These are phyloP conservation scores for Cepaea nemoralis DNA, from an alignment of 1,140 invertebrate species.

Conservation along the genomic window DNA sequence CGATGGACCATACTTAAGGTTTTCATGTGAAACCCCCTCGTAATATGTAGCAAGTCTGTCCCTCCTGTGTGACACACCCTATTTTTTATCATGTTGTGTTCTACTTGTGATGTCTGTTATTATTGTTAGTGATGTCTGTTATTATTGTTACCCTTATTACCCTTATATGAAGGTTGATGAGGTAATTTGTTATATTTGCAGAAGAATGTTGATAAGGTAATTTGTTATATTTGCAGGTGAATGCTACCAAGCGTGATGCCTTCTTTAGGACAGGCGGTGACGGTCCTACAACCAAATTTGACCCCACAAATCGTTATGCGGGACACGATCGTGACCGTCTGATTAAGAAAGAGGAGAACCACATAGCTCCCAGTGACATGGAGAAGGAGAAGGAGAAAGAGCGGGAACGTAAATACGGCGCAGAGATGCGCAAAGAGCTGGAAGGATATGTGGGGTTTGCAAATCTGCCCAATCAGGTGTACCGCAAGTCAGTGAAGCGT, in stretches of 20 bases:
- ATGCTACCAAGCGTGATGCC: constrained; percentile 67
- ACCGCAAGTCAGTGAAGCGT: constrained; percentile 98
- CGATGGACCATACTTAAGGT: too few relatives aligned
- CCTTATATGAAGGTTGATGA: too few relatives aligned
- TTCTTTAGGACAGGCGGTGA: constrained; percentile 62
- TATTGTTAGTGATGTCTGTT: too few relatives aligned
- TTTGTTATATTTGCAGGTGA: constrained; percentile 50
- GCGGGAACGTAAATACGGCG: constrained; percentile 59
- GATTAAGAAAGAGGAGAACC: constrained; percentile 43
- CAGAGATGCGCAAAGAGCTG: constrained; percentile 68
- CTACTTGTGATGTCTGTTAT: too few relatives aligned
- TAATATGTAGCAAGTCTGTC: too few relatives aligned
- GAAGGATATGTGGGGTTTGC: constrained; percentile 91
- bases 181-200: constrained; percentile 28
- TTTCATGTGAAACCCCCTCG: too few relatives aligned
- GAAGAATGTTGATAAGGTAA: too few relatives aligned
- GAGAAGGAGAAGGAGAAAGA: constrained; percentile 58
- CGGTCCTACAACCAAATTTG: constrained; percentile 66
- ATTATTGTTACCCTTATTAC: too few relatives aligned
- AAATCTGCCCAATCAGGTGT: constrained; percentile 98
- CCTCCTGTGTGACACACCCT: too few relatives aligned
- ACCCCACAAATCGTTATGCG: constrained; percentile 56
- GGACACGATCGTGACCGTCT: constrained; percentile 54
- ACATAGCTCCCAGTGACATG: constrained; percentile 13
- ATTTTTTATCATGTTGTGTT: too few relatives aligned